Conservation (phyloP, 2,888 invertebrate species). For the Sminthurides aquaticus region DNA sequence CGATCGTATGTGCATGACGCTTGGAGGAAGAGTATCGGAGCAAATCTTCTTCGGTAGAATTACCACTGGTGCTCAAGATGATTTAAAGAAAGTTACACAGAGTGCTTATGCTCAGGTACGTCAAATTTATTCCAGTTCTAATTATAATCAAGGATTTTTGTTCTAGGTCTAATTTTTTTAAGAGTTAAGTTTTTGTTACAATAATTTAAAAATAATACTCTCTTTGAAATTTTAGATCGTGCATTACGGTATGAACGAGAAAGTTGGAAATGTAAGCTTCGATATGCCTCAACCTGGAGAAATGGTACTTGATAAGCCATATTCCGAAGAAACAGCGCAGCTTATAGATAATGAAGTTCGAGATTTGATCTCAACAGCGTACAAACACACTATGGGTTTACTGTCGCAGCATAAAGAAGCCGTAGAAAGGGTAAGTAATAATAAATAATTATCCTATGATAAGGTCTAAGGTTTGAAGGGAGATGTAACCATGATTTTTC, state of each 20-base stretch:
- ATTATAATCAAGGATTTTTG: no score
- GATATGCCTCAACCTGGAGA: constrained; percentile 90
- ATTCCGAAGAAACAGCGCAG: constrained; percentile 95
- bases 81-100: constrained; percentile 94
- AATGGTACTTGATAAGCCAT: constrained; percentile 88
- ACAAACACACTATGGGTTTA: constrained; percentile 69
- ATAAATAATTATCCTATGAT: no score
- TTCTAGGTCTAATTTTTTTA: no score
- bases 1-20: constrained; percentile 97
- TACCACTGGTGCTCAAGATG: constrained; percentile 98
- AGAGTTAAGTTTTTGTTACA: no score
- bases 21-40: constrained; percentile 96
- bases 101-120: constrained; percentile 87
- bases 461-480: no score
- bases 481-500: no score
- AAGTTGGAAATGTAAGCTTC: constrained; percentile 93
- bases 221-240: constrained; percentile 58
- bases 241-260: constrained; percentile 95
- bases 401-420: constrained; percentile 72
- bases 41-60: constrained; percentile 92
- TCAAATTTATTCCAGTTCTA: no score
- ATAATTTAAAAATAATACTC: no score
- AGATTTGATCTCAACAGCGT: constrained; percentile 65
- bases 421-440: constrained; percentile 67
- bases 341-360: constrained; percentile 90